A percentile compares a stretch with the other conserved stretches of the same genome.
phyloP scores from a whole-genome alignment of 2,888 invertebrate genomes.

The Nowickia ferox region DNA sequence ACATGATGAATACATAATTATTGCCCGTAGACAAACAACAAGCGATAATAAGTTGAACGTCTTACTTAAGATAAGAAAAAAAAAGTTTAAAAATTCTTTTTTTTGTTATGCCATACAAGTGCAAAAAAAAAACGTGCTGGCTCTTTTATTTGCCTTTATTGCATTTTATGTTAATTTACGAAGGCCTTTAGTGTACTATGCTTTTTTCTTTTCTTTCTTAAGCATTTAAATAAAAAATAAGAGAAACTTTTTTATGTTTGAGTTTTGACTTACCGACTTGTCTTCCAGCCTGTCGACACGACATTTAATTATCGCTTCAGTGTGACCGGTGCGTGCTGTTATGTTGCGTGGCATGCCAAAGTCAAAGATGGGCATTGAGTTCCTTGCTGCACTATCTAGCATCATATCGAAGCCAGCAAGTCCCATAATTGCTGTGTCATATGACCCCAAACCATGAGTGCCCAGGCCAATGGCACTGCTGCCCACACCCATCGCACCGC shows the following conservation, averaged over 20 bases:
- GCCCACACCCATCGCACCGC: slow-evolving; percentile 67
- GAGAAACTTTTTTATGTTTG: neutral
- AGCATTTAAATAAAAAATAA: too few species aligned
- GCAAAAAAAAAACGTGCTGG: too few species aligned
- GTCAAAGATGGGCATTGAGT: slow-evolving; percentile 87
- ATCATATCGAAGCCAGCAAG: slow-evolving; percentile 45
- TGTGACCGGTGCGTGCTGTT: slow-evolving; percentile 93
- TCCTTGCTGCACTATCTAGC: slow-evolving; percentile 27
- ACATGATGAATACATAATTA: too few species aligned
- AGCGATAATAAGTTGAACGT: too few species aligned
- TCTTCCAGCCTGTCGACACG: slow-evolving; percentile 93
- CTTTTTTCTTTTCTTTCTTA: too few species aligned
- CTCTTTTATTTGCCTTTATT: too few species aligned
- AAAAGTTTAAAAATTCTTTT: too few species aligned
- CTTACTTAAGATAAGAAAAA: too few species aligned
- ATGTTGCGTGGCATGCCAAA: slow-evolving; percentile 93
- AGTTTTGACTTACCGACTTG: slow-evolving; percentile 87
- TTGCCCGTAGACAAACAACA: too few species aligned
- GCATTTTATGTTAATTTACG: too few species aligned
- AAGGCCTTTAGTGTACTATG: too few species aligned
- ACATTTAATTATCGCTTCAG: slow-evolving; percentile 92
- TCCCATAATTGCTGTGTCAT: slow-evolving; percentile 27
- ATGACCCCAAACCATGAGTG: slow-evolving; percentile 53
- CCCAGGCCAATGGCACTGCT: slow-evolving; percentile 61
- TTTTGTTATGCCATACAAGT: too few species aligned